Base-by-base conservation (phyloP, 2,888 invertebrate genomes). In the Acronicta leporina region DNA sequence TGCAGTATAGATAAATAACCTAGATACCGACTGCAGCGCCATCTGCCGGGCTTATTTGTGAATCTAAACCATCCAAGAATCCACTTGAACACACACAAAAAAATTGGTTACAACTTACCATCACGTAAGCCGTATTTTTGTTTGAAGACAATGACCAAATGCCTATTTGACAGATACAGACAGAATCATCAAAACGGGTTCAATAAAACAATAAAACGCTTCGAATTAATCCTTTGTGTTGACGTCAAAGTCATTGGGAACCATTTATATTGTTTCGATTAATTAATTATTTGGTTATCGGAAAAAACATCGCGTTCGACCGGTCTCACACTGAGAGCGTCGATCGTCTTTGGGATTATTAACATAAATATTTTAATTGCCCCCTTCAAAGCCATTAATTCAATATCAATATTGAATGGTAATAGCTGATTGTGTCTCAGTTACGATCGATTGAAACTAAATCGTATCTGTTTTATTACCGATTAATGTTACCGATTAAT, bases 341-440 rank as follows among this genome's bases (percentile, higher is more conserved):
- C 73, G 70, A 75, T 73, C 74, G 75, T 82, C 80, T 75, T 75
- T 74, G 69, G 65, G 56, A 38, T 56, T 66, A 92, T 92, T 91
- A 91, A 87, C 92, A 92, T 92, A 91, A 91, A 87, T 82, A 91
- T 90, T 90, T 92, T 92, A 92, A 92, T 92, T 91, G 90, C 87
- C 79, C 65, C 60, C 79, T 62, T 63, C 48, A 70, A 63, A 56
- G 35, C 66, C 46, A 59, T 59, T 75, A 50, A 75, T 57, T 63
- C 45, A 77, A 80, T 82, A 82, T 84, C 73, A 74, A 77, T 79
- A 81, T 83, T 81, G 82, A 73, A 77, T 73, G 68, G 76, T 80
- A 73, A 75, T 79, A 58, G 47, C 61, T 81, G 80, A 82, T 80
- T 84, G 75, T 78, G 64, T 77, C 77, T 77, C 70, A 68, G 45